Evolutionary conservation across 2,888 invertebrate genomes (phyloP), one percentile per base, ranked within the genome.

Genomic region (Volucella zonaria): DNA sequence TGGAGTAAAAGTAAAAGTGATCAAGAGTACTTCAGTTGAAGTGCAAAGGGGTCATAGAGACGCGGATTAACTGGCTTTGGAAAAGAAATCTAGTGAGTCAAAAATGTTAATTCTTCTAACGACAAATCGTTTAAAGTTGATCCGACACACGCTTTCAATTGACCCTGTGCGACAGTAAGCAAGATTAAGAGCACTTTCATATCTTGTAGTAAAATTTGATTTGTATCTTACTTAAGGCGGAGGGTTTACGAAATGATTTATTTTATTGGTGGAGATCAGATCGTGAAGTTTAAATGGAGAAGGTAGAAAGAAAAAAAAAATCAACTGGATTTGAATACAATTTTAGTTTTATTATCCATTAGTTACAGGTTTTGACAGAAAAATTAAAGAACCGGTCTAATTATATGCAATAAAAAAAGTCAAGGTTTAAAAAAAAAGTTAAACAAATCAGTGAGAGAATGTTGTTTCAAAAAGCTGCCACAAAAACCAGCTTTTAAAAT

Each of bases 1-100:
- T 49, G 12, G 56, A 73, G 61, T 62, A 78, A 78, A 78, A 82
- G 82, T 78, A 82, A 82, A 82, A 82, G 82, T 74, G 45, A 67
- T 68, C 56, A 73, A 67, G 77, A 40, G 18, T 31, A 14, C 70
- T 58, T 15, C 23, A 70, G 70, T 38, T 47, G 42, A 11, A 58
- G 49, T 80, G 23, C 15, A 14, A 40, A 62, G 51, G 23, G 23
- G 31, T 14, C 15, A 74, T 40, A 18, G 56, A 64, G 40, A 64
- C 43, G 61, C 40, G 54, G 62, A 62, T 62, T 73, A 45, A 40
- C n/a, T 45, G 18, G 45, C 12, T 71, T 31, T 31, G 31, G 31
- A 31, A 61, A 71, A 51, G 15, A 67, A 52, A 54, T 56, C 8
- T 15, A 31, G 40, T 31, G 31, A 45, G 43, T 3, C n/a, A 47